Base-by-base conservation (phyloP, 2,888 invertebrate genomes). In the Lochmaea capreae region DNA sequence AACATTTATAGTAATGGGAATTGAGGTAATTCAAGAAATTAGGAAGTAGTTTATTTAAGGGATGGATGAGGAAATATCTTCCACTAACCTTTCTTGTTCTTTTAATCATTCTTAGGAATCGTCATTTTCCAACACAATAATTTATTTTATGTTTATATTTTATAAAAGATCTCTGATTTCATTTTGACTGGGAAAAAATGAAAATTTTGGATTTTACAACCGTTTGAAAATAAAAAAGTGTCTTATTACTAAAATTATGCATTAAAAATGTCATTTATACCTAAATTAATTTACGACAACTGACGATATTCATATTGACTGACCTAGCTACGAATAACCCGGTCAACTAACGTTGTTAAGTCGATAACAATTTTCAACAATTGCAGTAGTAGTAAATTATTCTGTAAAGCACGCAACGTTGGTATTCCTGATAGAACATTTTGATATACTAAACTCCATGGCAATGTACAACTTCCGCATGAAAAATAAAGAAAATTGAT, bases 51-150 rank as follows among this genome's bases (percentile, higher is more conserved):
- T 26, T 65, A 10, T 5, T 22, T 22, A 22, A 22, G 22, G 22
- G 22, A 22, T 22, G 22, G 3, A 22, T 1, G 3, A 22, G 22
- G 22, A 1, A 22, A 22, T 22, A 22, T 22, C 22, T 1, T 39
- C 1, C 0, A 43, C 72, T 83, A 83, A 84, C 84, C 83, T 84
- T 84, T 80, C 84, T 82, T 77, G 83, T 83, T 73, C 84, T 82
- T 70, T 82, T 81, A 76, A 84, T 83, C 84, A 84, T 84, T 75
- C 76, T 82, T 8, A 42, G 8, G 54, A 2, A 12, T 8, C 42
- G 6, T 16, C 62, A 52, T n/a, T 16, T 22, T 59, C 4, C n/a
- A 18, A 2, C 16, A 18, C 57, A 58, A 16, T 18, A 58, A 54
- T 16, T 52, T 8, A 16, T 16, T n/a, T 3, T n/a, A 52, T 52